Percentiles rank a stretch among this genome's conserved stretches.
These are phyloP conservation scores for Gymnoscopelus braueri DNA, from an alignment of 2,797 vertebrate genomes.

Conservation along the genomic window DNA sequence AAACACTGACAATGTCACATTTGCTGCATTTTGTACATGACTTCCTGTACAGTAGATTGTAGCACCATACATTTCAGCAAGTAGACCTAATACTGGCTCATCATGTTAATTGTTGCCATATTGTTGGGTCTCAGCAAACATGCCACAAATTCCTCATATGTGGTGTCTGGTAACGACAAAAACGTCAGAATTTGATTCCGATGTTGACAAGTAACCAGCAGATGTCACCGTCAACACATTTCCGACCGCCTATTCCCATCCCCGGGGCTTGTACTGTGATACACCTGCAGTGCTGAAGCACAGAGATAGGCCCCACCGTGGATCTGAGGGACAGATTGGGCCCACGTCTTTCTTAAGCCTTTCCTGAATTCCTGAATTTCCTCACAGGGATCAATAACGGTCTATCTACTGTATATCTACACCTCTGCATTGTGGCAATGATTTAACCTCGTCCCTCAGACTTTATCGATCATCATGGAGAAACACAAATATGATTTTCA, in stretches of 20 bases:
- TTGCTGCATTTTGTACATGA: no score
- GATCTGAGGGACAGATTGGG: neutral
- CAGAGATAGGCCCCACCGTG: neutral
- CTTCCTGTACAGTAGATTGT: neutral
- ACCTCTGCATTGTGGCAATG: no score
- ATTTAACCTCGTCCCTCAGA: neutral
- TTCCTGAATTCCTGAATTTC: no score
- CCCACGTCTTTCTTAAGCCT: fast-evolving
- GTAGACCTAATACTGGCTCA: neutral
- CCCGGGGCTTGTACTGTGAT: neutral
- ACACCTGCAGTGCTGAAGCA: constrained; percentile 8
- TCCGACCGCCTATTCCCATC: neutral
- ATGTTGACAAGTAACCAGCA: constrained; percentile 60
- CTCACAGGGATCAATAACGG: no score
- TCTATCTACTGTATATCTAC: no score
- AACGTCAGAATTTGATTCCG: neutral
- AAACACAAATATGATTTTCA: neutral
- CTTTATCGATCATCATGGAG: neutral
- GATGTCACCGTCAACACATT: constrained; percentile 73
- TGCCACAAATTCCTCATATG: no score
- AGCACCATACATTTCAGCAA: neutral
- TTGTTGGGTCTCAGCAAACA: no score
- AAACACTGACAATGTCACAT: no score
- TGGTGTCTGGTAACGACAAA: no score
- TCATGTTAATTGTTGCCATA: neutral